Conservation (phyloP, 2,113 vertebrate genomes). For the Paramormyrops kingsleyae region DNA sequence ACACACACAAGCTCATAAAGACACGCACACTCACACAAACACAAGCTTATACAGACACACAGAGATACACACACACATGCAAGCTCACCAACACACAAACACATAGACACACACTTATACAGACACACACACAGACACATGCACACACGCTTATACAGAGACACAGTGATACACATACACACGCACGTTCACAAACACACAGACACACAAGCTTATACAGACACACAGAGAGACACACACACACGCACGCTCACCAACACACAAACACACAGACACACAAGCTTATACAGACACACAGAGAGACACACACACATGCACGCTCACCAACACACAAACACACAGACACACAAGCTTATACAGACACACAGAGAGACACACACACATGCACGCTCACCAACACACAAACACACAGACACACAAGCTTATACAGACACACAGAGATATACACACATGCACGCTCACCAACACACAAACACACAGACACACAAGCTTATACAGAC, state of each 20-base stretch:
- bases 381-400: no score
- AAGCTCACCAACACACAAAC: slow-evolving; percentile 7
- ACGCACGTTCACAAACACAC: no score
- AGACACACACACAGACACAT: no score
- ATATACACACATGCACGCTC: no score
- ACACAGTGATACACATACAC: slow-evolving; percentile 9
- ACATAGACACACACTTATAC: background rate
- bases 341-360: background rate
- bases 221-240: background rate
- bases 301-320: background rate
- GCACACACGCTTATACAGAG: no score
- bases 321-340: no score
- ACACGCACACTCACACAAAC: background rate
- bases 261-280: background rate
- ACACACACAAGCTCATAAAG: background rate
- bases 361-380: no score
- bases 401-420: background rate
- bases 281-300: background rate
- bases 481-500: background rate
- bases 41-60: background rate
- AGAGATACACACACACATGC: background rate
- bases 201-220: background rate
- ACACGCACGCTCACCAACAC: slow-evolving; percentile 12
- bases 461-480: background rate
- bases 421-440: no score